Evolutionary conservation across 2,888 invertebrate species (phyloP).

Genomic region (Drosophila nr. medialis): DNA sequence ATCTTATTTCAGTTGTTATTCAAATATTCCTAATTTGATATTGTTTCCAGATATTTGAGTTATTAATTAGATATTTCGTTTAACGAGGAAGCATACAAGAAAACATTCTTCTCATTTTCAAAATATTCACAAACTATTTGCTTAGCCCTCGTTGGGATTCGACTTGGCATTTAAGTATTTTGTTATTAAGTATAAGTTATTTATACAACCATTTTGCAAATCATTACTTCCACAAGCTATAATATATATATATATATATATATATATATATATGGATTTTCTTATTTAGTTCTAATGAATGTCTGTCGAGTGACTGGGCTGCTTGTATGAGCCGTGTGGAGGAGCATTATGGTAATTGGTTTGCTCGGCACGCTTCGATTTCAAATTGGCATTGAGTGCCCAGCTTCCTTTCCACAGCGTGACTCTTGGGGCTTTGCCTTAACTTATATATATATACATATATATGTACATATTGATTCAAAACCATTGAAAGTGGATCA

Average conservation of each 20-base stretch:
- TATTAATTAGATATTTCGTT: not conserved
- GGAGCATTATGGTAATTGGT: slow-evolving; percentile 57
- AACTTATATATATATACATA: slow-evolving; percentile 3
- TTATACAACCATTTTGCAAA: slow-evolving; percentile 25
- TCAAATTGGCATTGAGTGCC: slow-evolving; percentile 21
- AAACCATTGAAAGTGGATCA: slow-evolving; percentile 64
- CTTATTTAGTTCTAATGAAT: slow-evolving; percentile 9
- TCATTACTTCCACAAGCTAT: slow-evolving; percentile 2
- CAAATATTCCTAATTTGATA: not conserved
- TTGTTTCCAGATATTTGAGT: rapidly evolving
- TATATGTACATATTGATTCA: slow-evolving; percentile 10
- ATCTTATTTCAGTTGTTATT: not conserved
- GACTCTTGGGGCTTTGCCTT: slow-evolving; percentile 40
- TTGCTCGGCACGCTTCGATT: slow-evolving; percentile 25
- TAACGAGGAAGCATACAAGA: not conserved
- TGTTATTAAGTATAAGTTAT: slow-evolving; percentile 15
- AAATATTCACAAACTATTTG: not conserved
- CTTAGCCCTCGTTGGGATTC: not conserved
- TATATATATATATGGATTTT: not conserved
- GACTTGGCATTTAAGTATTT: not conserved
- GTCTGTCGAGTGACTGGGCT: slow-evolving; percentile 5
- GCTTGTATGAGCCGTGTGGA: not conserved
- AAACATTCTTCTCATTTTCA: not conserved
- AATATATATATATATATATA: not conserved
- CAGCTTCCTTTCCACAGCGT: slow-evolving; percentile 13